Evolutionary conservation across 2,888 invertebrate genomes (phyloP), one percentile per base, ranked within the genome.

Genomic region (Hoplodrina blanda): DNA sequence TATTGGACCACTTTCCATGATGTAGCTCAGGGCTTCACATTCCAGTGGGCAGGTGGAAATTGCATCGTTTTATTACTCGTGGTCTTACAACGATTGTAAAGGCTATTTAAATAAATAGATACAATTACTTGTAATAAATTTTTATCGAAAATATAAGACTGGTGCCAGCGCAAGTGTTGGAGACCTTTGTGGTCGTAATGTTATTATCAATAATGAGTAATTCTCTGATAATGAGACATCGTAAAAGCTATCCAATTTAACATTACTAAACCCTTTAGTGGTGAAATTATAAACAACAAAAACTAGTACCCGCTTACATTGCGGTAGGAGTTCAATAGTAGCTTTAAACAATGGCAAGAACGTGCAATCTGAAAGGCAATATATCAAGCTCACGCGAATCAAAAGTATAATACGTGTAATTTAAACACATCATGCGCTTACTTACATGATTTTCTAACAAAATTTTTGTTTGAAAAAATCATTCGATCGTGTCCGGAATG

Each of bases 1-100:
- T 93, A 93, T 92, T 87, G 85, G 85, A 92, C 91, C 91, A 92
- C 92, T 93, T 93, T 92, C 92, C 88, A 83, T 89, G 89, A 87
- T 88, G 88, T 89, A 76, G 90, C 91, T 90, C 76, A 86, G 82
- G 89, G 89, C 91, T 83, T 81, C 80, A 87, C 91, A 91, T 92
- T 91, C 90, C 89, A 85, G 81, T 88, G 87, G 82, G 86, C 92
- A 91, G 91, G 90, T 92, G 89, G 90, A 91, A 91, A 92, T 91
- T 87, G 86, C 89, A 87, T 85, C 87, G 89, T 87, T 89, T 90
- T 87, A 87, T 89, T 89, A 89, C 82, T 83, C 81, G 89, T 82
- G 87, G 88, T 87, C 82, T 85, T 78, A 60, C 80, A 85, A 83
- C 80, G 83, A 87, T 85, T 88, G 88, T 84, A 80, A 75, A 59